Conservation (phyloP, 2,888 invertebrate species). For the Lepidochitona cinerea region DNA sequence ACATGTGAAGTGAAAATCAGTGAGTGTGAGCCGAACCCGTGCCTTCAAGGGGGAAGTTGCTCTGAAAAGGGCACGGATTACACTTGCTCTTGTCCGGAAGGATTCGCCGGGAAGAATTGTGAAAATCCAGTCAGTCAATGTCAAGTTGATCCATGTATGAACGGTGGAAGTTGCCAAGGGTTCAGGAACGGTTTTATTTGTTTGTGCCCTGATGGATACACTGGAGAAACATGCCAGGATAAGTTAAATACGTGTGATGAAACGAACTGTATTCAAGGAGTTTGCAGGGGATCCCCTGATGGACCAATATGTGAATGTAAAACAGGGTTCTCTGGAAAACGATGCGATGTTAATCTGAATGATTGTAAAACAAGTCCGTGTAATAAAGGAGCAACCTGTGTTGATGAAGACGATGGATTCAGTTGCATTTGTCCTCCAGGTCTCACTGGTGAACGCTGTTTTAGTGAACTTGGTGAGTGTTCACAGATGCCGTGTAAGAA, state of each 20-base stretch:
- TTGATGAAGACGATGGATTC: background rate
- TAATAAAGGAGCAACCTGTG: background rate
- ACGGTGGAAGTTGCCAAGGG: background rate
- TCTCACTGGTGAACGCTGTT: background rate
- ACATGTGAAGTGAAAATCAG: background rate
- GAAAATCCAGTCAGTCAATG: background rate
- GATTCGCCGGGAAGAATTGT: background rate
- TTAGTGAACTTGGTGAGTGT: slow-evolving; percentile 3
- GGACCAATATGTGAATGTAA: background rate
- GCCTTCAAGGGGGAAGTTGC: background rate
- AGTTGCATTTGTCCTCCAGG: background rate
- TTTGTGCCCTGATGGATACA: background rate
- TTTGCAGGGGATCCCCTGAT: background rate
- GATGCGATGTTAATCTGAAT: slow-evolving; percentile 5
- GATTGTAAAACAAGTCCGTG: slow-evolving; percentile 1
- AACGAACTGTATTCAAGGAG: background rate
- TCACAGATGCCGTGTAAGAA: background rate
- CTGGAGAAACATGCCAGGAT: background rate
- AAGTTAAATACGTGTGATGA: background rate
- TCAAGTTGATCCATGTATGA: background rate
- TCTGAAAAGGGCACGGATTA: background rate
- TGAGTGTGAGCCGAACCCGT: background rate
- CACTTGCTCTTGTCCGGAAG: background rate
- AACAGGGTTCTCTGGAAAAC: background rate
- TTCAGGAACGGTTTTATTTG: background rate